Conservation (phyloP, 2,113 vertebrate genomes). For the Polypterus bichir region DNA sequence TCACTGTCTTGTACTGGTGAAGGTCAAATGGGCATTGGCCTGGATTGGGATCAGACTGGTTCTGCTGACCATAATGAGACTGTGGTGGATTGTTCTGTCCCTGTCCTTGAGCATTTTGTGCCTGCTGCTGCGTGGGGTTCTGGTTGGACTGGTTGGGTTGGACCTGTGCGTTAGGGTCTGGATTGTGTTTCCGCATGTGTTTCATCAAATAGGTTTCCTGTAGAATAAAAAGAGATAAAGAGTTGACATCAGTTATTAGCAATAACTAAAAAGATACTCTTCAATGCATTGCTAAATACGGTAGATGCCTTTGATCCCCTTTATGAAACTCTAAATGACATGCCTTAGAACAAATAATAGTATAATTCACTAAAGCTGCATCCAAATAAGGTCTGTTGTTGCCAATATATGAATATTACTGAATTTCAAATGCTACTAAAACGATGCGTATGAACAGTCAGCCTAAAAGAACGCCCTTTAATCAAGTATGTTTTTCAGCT, state of each 20-base stretch:
- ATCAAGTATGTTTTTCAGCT: too few relatives aligned
- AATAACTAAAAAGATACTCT: too few relatives aligned
- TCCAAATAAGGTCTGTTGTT: too few relatives aligned
- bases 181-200: slow-evolving; percentile 98
- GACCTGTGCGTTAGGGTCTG: slow-evolving; percentile 40
- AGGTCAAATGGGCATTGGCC: slow-evolving; percentile 87
- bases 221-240: slow-evolving; percentile 21
- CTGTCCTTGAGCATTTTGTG: slow-evolving; percentile 54
- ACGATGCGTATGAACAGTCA: too few relatives aligned
- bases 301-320: too few relatives aligned
- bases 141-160: slow-evolving; percentile 36
- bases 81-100: slow-evolving; percentile 48
- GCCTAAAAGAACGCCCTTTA: too few relatives aligned
- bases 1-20: slow-evolving; percentile 86
- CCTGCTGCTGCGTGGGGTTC: slow-evolving; percentile 48
- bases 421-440: too few relatives aligned
- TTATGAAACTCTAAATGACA: too few relatives aligned
- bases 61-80: slow-evolving; percentile 36
- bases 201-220: slow-evolving; percentile 98
- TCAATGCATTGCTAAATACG: too few relatives aligned
- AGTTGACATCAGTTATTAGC: rapidly evolving
- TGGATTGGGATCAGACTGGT: slow-evolving; percentile 42
- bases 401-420: too few relatives aligned
- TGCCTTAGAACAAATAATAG: too few relatives aligned
- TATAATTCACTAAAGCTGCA: too few relatives aligned